A percentile compares a stretch with the other conserved stretches of the same genome.
Evolutionary conservation across 1,140 invertebrate genomes (phyloP).

Genomic region (Drosophila subpulchrella): DNA sequence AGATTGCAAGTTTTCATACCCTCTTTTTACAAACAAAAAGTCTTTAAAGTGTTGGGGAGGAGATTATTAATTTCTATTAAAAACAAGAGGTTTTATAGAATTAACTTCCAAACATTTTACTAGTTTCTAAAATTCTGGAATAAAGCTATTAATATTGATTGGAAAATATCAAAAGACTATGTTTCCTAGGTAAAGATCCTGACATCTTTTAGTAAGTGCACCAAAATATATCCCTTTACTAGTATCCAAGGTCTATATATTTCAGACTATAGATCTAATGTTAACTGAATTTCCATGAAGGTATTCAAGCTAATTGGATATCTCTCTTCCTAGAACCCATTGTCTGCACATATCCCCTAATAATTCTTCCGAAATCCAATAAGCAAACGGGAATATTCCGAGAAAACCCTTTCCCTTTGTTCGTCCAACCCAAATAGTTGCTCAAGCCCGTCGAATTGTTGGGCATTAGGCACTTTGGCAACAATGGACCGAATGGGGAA

Average conservation of each 20-base stretch:
- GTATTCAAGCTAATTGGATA: neutral
- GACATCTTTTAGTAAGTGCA: too few relatives aligned
- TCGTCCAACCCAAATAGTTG: slow-evolving; percentile 17
- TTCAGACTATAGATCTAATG: neutral
- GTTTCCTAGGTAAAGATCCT: too few relatives aligned
- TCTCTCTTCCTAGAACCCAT: too few relatives aligned
- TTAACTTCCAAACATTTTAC: too few relatives aligned
- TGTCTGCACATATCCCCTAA: neutral
- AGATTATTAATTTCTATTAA: too few relatives aligned
- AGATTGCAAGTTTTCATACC: neutral
- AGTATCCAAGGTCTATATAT: too few relatives aligned
- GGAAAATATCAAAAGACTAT: too few relatives aligned
- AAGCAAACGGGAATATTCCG: neutral
- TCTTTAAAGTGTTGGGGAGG: neutral
- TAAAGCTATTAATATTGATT: too few relatives aligned
- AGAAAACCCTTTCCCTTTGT: slow-evolving; percentile 16
- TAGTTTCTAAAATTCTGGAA: too few relatives aligned
- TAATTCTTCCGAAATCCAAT: slow-evolving; percentile 8
- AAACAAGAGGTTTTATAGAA: too few relatives aligned
- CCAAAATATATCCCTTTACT: too few relatives aligned
- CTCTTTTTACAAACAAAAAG: neutral
- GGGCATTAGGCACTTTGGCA: slow-evolving; percentile 42
- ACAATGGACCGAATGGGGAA: slow-evolving; percentile 26
- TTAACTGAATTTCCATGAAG: too few relatives aligned
- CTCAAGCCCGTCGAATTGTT: slow-evolving; percentile 32